Evolutionary conservation across 2,888 invertebrate genomes (phyloP), one percentile per base, ranked within the genome.

Genomic region (Xestia rhomboidea): DNA sequence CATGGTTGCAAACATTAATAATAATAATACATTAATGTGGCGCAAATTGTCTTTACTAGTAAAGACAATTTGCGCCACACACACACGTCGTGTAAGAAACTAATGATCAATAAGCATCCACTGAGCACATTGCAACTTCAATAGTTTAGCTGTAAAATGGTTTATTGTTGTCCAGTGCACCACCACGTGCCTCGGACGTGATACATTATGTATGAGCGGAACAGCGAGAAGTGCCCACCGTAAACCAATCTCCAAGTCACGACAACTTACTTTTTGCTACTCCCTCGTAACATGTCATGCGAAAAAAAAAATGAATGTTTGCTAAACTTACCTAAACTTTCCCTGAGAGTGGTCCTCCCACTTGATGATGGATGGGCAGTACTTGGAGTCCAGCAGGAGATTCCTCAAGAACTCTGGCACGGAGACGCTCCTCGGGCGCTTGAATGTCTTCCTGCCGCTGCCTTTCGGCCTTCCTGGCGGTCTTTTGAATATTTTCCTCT

Each of bases 321-420:
- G 62, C 76, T 70, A 70, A 85, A 93, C 96, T 95, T 87, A 97
- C 97, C 97, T 97, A 95, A 99, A 99, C 88, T 98, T 98, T 15
- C 99, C 99, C 87, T 98, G 97, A 49, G 98, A 97, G 90, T 98
- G 97, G 92, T 99, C 98, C 93, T 99, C 99, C 99, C 99, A 99
- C 93, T 98, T 98, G 89, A 99, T 98, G 85, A 98, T 97, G 70
- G 97, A 97, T 0, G 99, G 99, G 91, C 98, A 98, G 85, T 98
- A 98, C 80, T 97, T 96, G 6, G 97, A 97, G 92, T 98, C 98
- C 81, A 98, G 97, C 75, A 99, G 95, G 49, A 99, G 97, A 92
- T 99, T 98, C 85, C 98, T 97, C 88, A 99, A 97, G 93, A 99
- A 99, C 94, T 99, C 99, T 97, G 99, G 99, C 60, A 99, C 97